A percentile compares a stretch with the other conserved stretches of the same genome.
phyloP scores from a whole-genome alignment of 2,797 vertebrate species.

The Stomatorhinus walkeri region DNA sequence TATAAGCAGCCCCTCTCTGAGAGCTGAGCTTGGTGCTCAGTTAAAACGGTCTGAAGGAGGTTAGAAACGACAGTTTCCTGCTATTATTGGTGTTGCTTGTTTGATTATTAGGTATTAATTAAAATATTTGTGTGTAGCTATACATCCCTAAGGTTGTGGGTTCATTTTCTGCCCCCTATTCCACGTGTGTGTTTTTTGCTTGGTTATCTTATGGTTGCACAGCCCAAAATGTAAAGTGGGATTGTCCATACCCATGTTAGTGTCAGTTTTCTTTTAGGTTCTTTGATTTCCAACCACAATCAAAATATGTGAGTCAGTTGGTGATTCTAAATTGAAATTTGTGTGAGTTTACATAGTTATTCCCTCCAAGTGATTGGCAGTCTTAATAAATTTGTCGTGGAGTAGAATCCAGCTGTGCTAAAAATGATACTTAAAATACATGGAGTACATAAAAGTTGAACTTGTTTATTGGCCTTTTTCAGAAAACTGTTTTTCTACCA shows the following conservation, averaged over 20 bases:
- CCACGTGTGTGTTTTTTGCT: not conserved
- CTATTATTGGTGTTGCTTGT: not conserved
- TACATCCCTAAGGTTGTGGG: not conserved
- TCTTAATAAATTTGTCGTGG: not conserved
- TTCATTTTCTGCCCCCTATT: not conserved
- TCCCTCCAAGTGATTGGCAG: not conserved
- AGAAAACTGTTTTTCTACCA: not conserved
- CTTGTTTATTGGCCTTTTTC: not conserved
- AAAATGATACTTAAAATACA: not conserved
- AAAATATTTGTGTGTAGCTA: not conserved
- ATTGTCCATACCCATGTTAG: not conserved
- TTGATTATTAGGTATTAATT: not conserved
- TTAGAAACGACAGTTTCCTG: not conserved
- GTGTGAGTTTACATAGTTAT: not conserved
- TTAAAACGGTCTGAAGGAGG: not conserved
- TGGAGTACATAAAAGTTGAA: not conserved
- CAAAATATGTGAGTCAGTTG: not conserved
- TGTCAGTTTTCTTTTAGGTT: not conserved
- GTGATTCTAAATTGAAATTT: not conserved
- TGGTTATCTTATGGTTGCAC: not conserved
- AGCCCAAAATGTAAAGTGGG: not conserved
- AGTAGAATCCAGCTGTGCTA: not conserved
- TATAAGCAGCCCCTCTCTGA: not conserved
- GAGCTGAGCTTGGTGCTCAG: conserved; percentile 1
- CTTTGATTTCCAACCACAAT: not conserved